Evolutionary conservation across 1,140 invertebrate genomes (phyloP).

Genomic region (Aricia agestis): DNA sequence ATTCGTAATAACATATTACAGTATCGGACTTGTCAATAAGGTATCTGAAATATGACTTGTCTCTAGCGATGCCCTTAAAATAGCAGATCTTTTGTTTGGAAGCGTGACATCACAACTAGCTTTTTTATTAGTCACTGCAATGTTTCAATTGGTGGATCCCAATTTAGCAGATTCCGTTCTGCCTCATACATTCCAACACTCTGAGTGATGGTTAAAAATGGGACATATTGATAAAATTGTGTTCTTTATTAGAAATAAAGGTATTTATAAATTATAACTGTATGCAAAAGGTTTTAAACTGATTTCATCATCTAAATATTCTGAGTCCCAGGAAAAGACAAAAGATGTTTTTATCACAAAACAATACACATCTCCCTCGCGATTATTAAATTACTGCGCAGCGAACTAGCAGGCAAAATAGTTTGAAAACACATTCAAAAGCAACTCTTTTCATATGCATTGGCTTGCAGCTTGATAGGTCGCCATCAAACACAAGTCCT

Average conservation of each 20-base stretch:
- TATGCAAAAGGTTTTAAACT: too few relatives aligned
- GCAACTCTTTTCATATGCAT: constrained; percentile 1
- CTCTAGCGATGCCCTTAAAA: too few relatives aligned
- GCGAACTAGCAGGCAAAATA: background rate
- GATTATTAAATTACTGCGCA: too few relatives aligned
- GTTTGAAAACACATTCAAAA: background rate
- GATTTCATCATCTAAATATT: too few relatives aligned
- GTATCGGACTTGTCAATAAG: too few relatives aligned
- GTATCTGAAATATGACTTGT: too few relatives aligned
- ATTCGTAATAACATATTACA: too few relatives aligned
- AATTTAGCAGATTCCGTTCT: constrained; percentile 5
- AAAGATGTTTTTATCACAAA: too few relatives aligned
- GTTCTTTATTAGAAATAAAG: background rate
- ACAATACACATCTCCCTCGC: too few relatives aligned
- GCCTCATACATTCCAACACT: background rate
- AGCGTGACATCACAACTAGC: background rate
- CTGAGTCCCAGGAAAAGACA: too few relatives aligned
- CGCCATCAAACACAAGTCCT: background rate
- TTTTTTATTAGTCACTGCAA: background rate
- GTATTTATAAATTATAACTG: too few relatives aligned
- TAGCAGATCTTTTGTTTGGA: too few relatives aligned
- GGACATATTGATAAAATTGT: background rate
- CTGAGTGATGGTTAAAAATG: background rate
- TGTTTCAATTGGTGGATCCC: constrained; percentile 6
- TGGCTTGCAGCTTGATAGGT: background rate